These are phyloP conservation scores for Tupaia tana DNA, from an alignment of 2,113 vertebrate species.

Conservation along the genomic window DNA sequence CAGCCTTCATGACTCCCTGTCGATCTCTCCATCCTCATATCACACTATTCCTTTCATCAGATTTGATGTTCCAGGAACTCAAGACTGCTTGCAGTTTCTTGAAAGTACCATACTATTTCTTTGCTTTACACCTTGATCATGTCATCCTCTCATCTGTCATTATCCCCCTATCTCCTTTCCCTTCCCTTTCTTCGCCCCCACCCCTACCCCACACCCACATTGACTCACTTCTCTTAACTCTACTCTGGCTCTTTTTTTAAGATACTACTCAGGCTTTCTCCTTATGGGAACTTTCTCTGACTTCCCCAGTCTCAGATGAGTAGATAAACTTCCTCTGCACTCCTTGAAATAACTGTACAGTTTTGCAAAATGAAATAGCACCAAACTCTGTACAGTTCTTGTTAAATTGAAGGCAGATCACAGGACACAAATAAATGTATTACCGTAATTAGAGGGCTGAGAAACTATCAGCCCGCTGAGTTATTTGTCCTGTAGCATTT, in stretches of 20 bases:
- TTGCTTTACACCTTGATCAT: background rate
- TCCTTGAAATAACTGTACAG: background rate
- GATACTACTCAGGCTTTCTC: background rate
- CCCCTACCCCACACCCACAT: too few relatives aligned
- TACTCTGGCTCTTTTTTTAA: background rate
- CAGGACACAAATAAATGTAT: background rate
- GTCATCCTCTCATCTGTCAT: background rate
- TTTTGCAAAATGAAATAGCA: background rate
- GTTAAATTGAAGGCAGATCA: background rate
- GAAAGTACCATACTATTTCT: background rate
- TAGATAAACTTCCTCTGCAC: background rate
- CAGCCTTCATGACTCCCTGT: background rate
- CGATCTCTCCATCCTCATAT: background rate
- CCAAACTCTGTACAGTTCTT: background rate
- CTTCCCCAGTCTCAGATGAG: background rate
- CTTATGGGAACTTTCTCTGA: background rate
- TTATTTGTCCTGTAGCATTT: background rate
- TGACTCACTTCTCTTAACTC: background rate
- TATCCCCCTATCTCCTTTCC: background rate
- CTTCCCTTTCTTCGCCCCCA: background rate
- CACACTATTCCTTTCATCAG: background rate
- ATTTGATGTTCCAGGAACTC: background rate
- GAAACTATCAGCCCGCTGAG: background rate
- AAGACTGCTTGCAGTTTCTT: background rate
- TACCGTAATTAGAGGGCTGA: background rate